These are phyloP conservation scores for Papilio polyxenes DNA, from an alignment of 1,140 invertebrate species.

Conservation along the genomic window DNA sequence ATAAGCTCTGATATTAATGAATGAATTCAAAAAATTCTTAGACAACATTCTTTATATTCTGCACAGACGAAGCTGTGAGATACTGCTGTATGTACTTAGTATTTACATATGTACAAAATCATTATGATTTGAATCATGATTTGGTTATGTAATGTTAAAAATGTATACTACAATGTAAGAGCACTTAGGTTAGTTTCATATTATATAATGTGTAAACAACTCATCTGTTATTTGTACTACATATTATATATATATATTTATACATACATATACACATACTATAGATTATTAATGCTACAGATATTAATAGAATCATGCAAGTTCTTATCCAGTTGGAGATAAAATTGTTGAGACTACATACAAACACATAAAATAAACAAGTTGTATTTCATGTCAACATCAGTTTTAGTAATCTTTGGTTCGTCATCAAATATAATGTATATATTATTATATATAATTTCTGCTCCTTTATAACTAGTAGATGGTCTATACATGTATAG, in stretches of 20 bases:
- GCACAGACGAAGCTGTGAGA: too few species aligned
- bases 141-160: not conserved
- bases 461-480: not conserved
- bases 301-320: not conserved
- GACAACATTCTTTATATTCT: not conserved
- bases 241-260: too few species aligned
- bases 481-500: not conserved
- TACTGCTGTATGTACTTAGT: too few species aligned
- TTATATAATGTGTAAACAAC: not conserved
- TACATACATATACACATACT: too few species aligned
- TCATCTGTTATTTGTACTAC: too few species aligned
- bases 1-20: not conserved
- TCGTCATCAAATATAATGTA: not conserved
- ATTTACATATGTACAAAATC: too few species aligned
- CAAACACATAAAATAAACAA: not conserved
- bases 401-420: not conserved
- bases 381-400: not conserved
- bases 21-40: not conserved
- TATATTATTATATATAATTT: not conserved
- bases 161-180: not conserved
- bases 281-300: not conserved
- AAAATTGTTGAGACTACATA: constrained; percentile 6
- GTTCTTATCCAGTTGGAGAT: constrained; percentile 15
- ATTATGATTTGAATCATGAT: not conserved
- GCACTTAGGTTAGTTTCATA: not conserved